Evolutionary conservation across 2,888 invertebrate species (phyloP).

Genomic region (Dasysyrphus albostriatus): DNA sequence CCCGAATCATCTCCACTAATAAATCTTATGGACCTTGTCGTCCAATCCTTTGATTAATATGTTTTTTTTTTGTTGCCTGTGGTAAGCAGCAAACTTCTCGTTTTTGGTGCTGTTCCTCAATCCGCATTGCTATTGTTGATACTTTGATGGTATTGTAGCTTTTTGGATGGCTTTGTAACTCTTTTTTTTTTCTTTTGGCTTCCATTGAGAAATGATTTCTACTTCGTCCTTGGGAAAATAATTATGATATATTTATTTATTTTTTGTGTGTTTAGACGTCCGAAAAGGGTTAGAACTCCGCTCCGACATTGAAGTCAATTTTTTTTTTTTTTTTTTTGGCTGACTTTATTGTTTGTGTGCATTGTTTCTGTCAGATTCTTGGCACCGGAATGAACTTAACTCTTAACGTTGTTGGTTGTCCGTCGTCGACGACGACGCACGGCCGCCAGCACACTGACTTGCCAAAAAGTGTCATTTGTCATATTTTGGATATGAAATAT

Average conservation of each 20-base stretch:
- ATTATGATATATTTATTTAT: conserved; percentile 50
- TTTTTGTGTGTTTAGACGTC: conserved; percentile 37
- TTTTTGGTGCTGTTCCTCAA: conserved; percentile 1
- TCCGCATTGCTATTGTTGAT: conserved; percentile 41
- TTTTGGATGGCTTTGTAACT: conserved; percentile 36
- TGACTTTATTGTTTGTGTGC: conserved; percentile 55
- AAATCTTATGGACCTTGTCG: conserved; percentile 75
- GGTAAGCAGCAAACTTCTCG: conserved; percentile 22
- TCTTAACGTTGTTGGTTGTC: conserved; percentile 23
- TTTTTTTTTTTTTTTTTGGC: conserved; percentile 30
- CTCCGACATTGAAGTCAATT: conserved; percentile 65
- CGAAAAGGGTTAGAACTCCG: conserved; percentile 62
- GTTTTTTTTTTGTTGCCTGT: conserved; percentile 50
- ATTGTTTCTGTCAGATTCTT: conserved; percentile 70
- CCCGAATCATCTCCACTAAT: conserved; percentile 72
- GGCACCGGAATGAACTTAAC: conserved; percentile 61
- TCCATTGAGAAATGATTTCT: conserved; percentile 63
- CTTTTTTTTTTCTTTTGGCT: conserved; percentile 32
- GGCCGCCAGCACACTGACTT: conserved; percentile 69
- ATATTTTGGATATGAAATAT: conserved; percentile 67
- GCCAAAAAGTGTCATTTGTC: conserved; percentile 75
- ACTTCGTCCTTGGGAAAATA: conserved; percentile 72
- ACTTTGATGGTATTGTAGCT: conserved; percentile 39
- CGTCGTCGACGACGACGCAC: conserved; percentile 41
- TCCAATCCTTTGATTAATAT: conserved; percentile 75